phyloP scores from a whole-genome alignment of 2,797 vertebrate genomes.

The Falco cherrug region DNA sequence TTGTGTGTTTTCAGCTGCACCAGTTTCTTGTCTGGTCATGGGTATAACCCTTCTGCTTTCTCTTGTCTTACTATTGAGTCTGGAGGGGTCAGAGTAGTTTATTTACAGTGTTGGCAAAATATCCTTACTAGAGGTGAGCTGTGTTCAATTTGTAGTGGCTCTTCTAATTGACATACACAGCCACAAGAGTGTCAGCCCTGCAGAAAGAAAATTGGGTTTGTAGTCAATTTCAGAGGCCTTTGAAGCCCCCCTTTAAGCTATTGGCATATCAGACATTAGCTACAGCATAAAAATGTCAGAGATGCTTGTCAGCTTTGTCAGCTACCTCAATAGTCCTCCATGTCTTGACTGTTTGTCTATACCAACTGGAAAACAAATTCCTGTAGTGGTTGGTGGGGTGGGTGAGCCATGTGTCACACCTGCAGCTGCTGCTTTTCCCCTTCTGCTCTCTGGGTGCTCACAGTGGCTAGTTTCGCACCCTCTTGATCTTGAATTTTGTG shows the following conservation, averaged over 20 bases:
- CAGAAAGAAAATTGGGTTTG: neutral
- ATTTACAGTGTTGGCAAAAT: neutral
- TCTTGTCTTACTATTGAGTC: neutral
- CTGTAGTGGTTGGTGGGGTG: neutral
- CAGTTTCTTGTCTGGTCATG: accelerated
- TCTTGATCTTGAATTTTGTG: neutral
- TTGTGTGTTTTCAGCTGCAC: neutral
- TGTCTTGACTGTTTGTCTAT: accelerated
- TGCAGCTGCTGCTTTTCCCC: neutral
- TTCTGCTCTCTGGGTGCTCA: neutral
- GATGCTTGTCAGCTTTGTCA: neutral
- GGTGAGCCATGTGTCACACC: neutral
- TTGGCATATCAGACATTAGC: neutral
- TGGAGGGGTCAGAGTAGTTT: neutral
- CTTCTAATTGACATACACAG: neutral
- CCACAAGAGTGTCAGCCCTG: neutral
- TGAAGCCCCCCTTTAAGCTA: neutral
- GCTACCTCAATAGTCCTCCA: neutral
- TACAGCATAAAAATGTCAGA: neutral
- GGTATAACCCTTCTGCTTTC: neutral
- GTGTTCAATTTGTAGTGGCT: neutral
- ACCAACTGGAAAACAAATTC: neutral
- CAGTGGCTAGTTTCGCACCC: neutral
- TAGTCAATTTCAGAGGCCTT: neutral
- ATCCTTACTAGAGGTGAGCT: neutral